phyloP scores from a whole-genome alignment of 1,140 invertebrate species.

The Ceratina calcarata region DNA sequence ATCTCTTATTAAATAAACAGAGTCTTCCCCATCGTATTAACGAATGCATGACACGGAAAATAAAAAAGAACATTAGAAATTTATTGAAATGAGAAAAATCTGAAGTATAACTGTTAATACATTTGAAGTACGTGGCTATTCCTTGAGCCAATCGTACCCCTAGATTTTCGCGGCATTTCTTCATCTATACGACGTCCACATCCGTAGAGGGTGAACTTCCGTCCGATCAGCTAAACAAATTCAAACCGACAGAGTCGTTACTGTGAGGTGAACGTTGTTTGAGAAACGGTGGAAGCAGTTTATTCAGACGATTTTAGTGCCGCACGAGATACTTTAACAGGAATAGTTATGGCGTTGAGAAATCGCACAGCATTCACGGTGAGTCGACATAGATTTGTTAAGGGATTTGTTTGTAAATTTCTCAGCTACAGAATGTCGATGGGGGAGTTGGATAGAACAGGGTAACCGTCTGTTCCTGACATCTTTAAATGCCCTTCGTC shows the following conservation, averaged over 20 bases:
- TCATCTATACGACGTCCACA: neutral
- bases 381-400: slow-evolving; percentile 43
- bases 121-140: slow-evolving; percentile 8
- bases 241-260: slow-evolving; percentile 71
- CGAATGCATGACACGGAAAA: neutral
- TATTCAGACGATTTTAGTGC: slow-evolving; percentile 17
- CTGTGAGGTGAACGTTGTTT: slow-evolving; percentile 48
- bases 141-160: neutral
- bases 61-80: neutral
- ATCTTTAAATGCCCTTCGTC: slow-evolving; percentile 60
- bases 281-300: slow-evolving; percentile 30
- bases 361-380: slow-evolving; percentile 68
- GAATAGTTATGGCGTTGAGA: slow-evolving; percentile 70
- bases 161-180: slow-evolving; percentile 15
- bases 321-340: neutral
- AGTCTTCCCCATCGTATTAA: neutral
- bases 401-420: neutral
- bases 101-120: neutral
- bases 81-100: neutral
- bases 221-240: slow-evolving; percentile 66
- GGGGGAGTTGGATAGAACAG: slow-evolving; percentile 1
- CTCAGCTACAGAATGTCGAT: neutral
- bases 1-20: neutral
- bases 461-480: slow-evolving; percentile 51
- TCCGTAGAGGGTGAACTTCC: slow-evolving; percentile 39